A percentile compares a stretch with the other conserved stretches of the same genome.
Conservation (phyloP, 2,888 invertebrate species). For the Geotrupes spiniger region DNA sequence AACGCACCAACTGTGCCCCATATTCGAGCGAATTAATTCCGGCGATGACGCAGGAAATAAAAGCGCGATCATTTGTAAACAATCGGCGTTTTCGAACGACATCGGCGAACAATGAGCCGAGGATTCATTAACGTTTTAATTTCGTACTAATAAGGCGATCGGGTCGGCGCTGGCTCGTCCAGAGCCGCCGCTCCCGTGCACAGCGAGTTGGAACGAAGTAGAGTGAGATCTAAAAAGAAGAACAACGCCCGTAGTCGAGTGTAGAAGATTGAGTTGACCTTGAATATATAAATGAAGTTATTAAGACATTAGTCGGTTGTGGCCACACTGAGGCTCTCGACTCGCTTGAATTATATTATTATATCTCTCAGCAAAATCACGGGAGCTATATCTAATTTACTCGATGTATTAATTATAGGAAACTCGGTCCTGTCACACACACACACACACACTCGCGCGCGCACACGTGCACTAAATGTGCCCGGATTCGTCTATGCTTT, state of each 20-base stretch:
- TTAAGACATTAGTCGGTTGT: slow-evolving; percentile 51
- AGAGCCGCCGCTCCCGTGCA: slow-evolving; percentile 6
- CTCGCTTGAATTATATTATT: slow-evolving; percentile 46
- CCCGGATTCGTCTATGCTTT: not conserved
- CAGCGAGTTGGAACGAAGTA: slow-evolving; percentile 17
- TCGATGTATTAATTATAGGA: slow-evolving; percentile 47
- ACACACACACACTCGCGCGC: slow-evolving; percentile 24
- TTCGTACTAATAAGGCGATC: slow-evolving; percentile 13
- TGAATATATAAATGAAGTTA: slow-evolving; percentile 52
- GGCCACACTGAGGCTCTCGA: slow-evolving; percentile 43
- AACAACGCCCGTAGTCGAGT: slow-evolving; percentile 29
- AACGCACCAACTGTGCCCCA: too few species aligned
- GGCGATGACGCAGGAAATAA: too few species aligned
- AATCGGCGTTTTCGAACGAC: too few species aligned
- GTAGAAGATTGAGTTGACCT: slow-evolving; percentile 43
- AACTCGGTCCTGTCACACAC: slow-evolving; percentile 36
- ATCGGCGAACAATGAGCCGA: slow-evolving; percentile 5
- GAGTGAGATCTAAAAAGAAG: slow-evolving; percentile 27
- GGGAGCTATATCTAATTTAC: slow-evolving; percentile 47
- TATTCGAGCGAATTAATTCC: too few species aligned
- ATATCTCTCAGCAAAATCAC: slow-evolving; percentile 48
- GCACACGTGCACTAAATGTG: not conserved
- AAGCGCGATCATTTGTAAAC: too few species aligned
- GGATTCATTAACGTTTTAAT: slow-evolving; percentile 17
- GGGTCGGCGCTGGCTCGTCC: not conserved